Evolutionary conservation across 2,888 invertebrate genomes (phyloP).

Genomic region (Ypsolopha sequella): DNA sequence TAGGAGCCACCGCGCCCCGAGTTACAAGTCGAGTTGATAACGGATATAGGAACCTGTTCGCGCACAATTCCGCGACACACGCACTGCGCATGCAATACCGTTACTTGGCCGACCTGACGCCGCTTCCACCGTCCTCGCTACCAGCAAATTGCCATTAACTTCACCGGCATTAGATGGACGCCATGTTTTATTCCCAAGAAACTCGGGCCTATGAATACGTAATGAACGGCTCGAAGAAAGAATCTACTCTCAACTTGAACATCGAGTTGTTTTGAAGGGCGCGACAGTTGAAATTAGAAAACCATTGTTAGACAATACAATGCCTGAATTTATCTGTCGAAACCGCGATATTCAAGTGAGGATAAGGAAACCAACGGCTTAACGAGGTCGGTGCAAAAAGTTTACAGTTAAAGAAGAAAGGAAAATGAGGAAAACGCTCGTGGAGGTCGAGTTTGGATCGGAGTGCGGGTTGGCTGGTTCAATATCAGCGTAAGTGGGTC

Average conservation of each 20-base stretch:
- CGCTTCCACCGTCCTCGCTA: neutral
- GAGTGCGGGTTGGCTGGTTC: conserved; percentile 58
- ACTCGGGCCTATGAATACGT: neutral
- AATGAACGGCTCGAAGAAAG: neutral
- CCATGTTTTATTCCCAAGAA: neutral
- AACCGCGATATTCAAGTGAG: too few relatives aligned
- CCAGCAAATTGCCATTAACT: conserved; percentile 16
- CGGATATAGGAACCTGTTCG: conserved; percentile 58
- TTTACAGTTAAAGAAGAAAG: conserved; percentile 4
- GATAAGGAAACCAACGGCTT: too few relatives aligned
- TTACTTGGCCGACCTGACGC: conserved; percentile 31
- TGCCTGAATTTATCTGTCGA: too few relatives aligned
- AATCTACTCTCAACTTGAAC: neutral
- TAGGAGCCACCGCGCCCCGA: conserved; percentile 48
- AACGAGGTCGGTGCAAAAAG: neutral
- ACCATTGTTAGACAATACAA: too few relatives aligned
- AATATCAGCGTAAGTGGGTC: conserved; percentile 66
- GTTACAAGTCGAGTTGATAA: conserved; percentile 40
- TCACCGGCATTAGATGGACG: neutral
- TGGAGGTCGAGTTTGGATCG: conserved; percentile 61
- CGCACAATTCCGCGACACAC: conserved; percentile 23
- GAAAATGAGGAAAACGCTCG: conserved; percentile 45
- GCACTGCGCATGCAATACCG: conserved; percentile 32
- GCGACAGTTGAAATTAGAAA: too few relatives aligned
- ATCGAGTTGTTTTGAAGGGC: too few relatives aligned